Conservation (phyloP, 2,888 invertebrate species). For the Sarcophaga variegata region DNA sequence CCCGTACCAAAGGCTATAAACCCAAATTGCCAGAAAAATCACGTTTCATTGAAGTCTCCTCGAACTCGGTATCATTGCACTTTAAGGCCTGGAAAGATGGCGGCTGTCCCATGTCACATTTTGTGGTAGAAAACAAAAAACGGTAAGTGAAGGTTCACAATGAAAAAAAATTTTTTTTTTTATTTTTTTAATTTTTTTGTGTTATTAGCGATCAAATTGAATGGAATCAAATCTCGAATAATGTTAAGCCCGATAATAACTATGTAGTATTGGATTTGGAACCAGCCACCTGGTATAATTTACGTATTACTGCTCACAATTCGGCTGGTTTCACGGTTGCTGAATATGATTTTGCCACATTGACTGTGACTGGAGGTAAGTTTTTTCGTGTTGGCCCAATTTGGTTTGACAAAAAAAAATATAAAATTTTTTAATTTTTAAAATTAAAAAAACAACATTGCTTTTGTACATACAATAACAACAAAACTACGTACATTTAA, state of each 20-base stretch:
- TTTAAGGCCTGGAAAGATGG: slow-evolving; percentile 97
- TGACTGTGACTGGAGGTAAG: slow-evolving; percentile 96
- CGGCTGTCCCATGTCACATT: slow-evolving; percentile 97
- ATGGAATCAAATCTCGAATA: slow-evolving; percentile 97
- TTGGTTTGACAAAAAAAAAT: neutral
- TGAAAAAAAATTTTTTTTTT: neutral
- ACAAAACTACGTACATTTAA: slow-evolving; percentile 61
- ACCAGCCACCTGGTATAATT: slow-evolving; percentile 96
- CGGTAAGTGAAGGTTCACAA: slow-evolving; percentile 84
- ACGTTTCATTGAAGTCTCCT: slow-evolving; percentile 94
- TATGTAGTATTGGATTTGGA: slow-evolving; percentile 95
- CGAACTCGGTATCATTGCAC: slow-evolving; percentile 95
- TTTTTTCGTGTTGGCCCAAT: slow-evolving; percentile 70
- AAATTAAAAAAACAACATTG: slow-evolving; percentile 73
- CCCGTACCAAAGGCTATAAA: slow-evolving; percentile 95
- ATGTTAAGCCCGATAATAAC: slow-evolving; percentile 94
- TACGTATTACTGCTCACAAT: slow-evolving; percentile 95
- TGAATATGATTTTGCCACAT: slow-evolving; percentile 96
- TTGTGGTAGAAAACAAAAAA: slow-evolving; percentile 96
- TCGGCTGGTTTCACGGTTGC: slow-evolving; percentile 98
- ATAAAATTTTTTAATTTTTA: slow-evolving; percentile 21
- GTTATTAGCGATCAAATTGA: slow-evolving; percentile 88
- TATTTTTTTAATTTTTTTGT: slow-evolving; percentile 16
- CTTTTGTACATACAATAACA: slow-evolving; percentile 80
- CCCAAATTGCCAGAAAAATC: slow-evolving; percentile 95